Evolutionary conservation across 2,888 invertebrate genomes (phyloP).

Genomic region (Drosophila affinis): DNA sequence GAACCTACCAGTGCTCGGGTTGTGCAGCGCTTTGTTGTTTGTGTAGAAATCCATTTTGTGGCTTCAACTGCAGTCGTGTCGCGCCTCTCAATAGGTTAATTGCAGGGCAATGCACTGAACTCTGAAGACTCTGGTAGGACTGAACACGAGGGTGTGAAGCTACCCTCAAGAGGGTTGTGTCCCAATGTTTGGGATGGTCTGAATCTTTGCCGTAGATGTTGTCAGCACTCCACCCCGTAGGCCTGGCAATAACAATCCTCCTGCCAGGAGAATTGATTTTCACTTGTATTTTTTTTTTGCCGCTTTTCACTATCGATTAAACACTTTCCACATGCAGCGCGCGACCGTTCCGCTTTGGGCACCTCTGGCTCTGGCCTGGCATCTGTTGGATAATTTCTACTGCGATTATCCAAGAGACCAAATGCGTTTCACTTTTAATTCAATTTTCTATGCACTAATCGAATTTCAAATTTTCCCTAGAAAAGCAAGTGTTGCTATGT

Average conservation of each 20-base stretch:
- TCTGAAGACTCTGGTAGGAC: conserved; percentile 25
- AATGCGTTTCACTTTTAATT: conserved; percentile 52
- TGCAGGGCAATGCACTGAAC: conserved; percentile 64
- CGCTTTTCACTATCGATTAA: conserved; percentile 73
- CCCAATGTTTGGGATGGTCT: conserved; percentile 49
- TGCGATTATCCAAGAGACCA: conserved; percentile 37
- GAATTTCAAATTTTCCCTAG: conserved; percentile 11
- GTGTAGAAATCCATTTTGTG: conserved; percentile 78
- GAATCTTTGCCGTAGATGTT: background rate
- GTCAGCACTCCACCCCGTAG: conserved; percentile 24
- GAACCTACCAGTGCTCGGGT: conserved; percentile 71
- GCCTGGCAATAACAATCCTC: conserved; percentile 22
- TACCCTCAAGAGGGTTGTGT: background rate
- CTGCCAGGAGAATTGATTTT: conserved; percentile 48
- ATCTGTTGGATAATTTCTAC: conserved; percentile 56
- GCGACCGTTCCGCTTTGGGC: conserved; percentile 3
- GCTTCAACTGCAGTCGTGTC: conserved; percentile 19
- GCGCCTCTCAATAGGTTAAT: conserved; percentile 48
- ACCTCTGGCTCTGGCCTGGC: conserved; percentile 40
- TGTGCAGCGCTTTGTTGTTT: conserved; percentile 58
- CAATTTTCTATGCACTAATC: conserved; percentile 39
- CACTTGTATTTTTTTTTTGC: conserved; percentile 16
- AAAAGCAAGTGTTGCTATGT: conserved; percentile 55
- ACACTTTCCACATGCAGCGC: conserved; percentile 59
- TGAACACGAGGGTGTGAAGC: background rate